Conservation (phyloP, 2,888 invertebrate species). For the Rosalia funebris region DNA sequence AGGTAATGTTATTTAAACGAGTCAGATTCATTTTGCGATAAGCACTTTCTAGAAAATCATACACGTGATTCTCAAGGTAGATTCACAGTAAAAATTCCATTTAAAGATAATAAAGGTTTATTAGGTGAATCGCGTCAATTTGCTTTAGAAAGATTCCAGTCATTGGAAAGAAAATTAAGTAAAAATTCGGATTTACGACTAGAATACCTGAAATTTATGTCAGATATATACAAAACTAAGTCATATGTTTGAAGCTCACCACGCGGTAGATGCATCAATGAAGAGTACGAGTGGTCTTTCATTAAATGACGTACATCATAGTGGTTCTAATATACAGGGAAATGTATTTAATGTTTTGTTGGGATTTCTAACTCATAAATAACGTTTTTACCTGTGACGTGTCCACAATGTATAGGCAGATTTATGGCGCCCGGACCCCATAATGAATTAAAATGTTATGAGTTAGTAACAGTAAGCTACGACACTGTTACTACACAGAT, state of each 20-base stretch:
- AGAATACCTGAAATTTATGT: slow-evolving; percentile 20
- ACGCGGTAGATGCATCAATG: slow-evolving; percentile 8
- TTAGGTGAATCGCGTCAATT: neutral
- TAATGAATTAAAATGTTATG: too few relatives aligned
- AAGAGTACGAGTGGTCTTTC: neutral
- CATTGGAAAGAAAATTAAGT: slow-evolving; percentile 18
- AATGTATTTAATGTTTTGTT: neutral
- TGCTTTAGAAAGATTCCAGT: slow-evolving; percentile 22
- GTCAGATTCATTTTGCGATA: slow-evolving; percentile 12
- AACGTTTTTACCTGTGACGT: too few relatives aligned
- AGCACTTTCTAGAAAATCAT: neutral
- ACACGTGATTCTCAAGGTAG: neutral
- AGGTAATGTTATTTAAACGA: slow-evolving; percentile 12
- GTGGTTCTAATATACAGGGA: neutral
- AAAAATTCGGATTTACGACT: slow-evolving; percentile 13
- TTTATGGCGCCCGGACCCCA: too few relatives aligned
- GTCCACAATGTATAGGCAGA: too few relatives aligned
- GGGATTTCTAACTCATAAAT: neutral
- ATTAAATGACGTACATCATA: neutral
- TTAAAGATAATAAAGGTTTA: neutral
- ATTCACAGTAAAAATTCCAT: neutral
- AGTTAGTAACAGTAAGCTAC: too few relatives aligned
- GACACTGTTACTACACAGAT: too few relatives aligned
- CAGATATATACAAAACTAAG: slow-evolving; percentile 20
- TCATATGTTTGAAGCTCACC: slow-evolving; percentile 25